Evolutionary conservation across 2,113 vertebrate species (phyloP).

Genomic region (Esox niger): DNA sequence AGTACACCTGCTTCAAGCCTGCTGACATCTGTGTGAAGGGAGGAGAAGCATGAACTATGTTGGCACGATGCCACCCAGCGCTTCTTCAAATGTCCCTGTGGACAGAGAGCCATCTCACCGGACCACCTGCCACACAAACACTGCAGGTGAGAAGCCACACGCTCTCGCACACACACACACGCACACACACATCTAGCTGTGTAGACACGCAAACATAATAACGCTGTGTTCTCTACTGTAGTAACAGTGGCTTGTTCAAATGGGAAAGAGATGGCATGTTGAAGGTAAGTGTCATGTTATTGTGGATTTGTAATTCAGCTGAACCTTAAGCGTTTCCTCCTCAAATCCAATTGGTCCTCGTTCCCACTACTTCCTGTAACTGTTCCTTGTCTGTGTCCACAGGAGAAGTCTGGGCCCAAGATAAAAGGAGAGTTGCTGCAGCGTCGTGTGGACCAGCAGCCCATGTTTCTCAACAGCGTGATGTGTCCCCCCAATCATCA

Average conservation of each 20-base stretch:
- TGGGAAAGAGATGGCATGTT: conserved; percentile 95
- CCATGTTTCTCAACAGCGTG: conserved; percentile 86
- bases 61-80: conserved; percentile 89
- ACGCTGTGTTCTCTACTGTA: conserved; percentile 65
- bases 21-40: conserved; percentile 81
- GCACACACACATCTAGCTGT: background rate
- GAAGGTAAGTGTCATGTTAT: conserved; percentile 74
- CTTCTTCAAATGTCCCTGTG: conserved; percentile 94
- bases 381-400: conserved; percentile 36
- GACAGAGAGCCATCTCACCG: conserved; percentile 84
- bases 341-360: background rate
- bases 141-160: conserved; percentile 81
- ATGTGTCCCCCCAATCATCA: conserved; percentile 58
- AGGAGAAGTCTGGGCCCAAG: conserved; percentile 94
- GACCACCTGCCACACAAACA: conserved; percentile 85
- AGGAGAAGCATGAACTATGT: conserved; percentile 78
- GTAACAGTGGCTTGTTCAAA: conserved; percentile 92
- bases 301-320: background rate
- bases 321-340: background rate
- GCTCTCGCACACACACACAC: background rate
- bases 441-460: conserved; percentile 90
- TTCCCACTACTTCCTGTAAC: background rate
- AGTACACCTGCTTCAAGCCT: conserved; percentile 91
- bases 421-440: conserved; percentile 87
- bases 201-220: background rate